phyloP scores from a whole-genome alignment of 2,113 vertebrate species.

The Pseudorhombus dupliciocellatus region DNA sequence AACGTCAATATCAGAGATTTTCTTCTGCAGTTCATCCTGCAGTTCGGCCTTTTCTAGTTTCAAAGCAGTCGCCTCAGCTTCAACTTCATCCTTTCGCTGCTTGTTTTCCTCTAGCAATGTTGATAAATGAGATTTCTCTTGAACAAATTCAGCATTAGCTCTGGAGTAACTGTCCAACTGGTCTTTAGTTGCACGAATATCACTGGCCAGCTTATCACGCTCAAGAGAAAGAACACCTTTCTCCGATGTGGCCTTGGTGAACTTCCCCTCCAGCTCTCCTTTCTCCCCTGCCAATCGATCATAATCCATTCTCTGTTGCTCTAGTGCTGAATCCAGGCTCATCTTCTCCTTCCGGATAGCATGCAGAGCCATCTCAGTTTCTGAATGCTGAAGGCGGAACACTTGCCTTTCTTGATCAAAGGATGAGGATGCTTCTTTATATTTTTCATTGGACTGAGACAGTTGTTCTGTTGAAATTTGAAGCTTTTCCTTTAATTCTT shows the following conservation, averaged over 20 bases:
- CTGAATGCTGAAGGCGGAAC: slow-evolving; percentile 61
- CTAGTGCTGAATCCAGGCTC: slow-evolving; percentile 76
- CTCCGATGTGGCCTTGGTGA: slow-evolving; percentile 73
- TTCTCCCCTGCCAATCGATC: slow-evolving; percentile 74
- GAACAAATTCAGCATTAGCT: slow-evolving; percentile 74
- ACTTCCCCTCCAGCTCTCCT: slow-evolving; percentile 80
- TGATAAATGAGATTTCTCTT: slow-evolving; percentile 78
- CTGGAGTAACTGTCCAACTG: slow-evolving; percentile 76
- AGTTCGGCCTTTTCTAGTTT: slow-evolving; percentile 75
- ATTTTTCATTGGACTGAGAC: slow-evolving; percentile 55
- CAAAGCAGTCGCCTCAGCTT: slow-evolving; percentile 70
- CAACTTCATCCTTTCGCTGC: slow-evolving; percentile 63
- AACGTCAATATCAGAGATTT: slow-evolving; percentile 71
- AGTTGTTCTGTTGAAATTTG: slow-evolving; percentile 67
- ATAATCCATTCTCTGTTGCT: slow-evolving; percentile 81
- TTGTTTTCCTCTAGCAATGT: slow-evolving; percentile 79
- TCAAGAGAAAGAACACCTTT: slow-evolving; percentile 75
- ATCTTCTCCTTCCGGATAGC: slow-evolving; percentile 83
- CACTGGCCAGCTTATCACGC: slow-evolving; percentile 74
- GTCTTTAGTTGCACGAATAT: slow-evolving; percentile 73
- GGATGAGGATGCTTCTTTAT: slow-evolving; percentile 65
- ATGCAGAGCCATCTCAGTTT: slow-evolving; percentile 80
- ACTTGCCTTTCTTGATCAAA: slow-evolving; percentile 83
- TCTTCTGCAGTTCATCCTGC: slow-evolving; percentile 74
- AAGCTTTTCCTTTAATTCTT: slow-evolving; percentile 79